Base-by-base conservation (phyloP, 2,113 vertebrate genomes). In the Apodemus speciosus region DNA sequence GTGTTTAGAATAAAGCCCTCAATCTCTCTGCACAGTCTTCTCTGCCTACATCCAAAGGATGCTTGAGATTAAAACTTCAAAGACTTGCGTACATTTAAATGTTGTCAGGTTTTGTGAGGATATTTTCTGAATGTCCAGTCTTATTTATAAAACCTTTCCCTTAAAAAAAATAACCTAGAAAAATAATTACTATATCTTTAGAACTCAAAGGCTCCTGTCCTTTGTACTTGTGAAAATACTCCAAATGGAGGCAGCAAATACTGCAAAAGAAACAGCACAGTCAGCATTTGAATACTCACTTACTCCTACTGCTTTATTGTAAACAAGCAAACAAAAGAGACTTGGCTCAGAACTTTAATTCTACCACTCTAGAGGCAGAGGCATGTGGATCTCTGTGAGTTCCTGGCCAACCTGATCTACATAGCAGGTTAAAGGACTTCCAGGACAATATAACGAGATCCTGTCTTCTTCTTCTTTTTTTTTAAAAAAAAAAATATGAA, bases 21-120 rank as follows among this genome's bases (percentile, higher is more conserved):
- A 56, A 53, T 95, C 92, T n/a, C n/a, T 94, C 90, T 94, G 89
- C 94, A 95, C 86, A 64, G 58, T 77, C 32, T 83, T 18, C 40
- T 81, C n/a, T 9, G 58, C 49, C 51, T 38, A 80, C 27, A 88
- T 53, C 76, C 16, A 21, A 1, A 20, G n/a, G 93, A 49, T 76
- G 35, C 32, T 69, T 69, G 10, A 89, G 53, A 46, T 77, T 73
- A 80, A 62, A 92, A 83, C 30, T 30, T 75, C 21, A 1, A 14
- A 15, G 88, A 68, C 51, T 66, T 95, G 53, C 71, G 20, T 43
- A 75, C 15, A 60, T 96, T 85, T 88, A 81, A 49, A n/a, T 71
- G 5, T 35, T 91, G 38, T 23, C 66, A 0, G 79, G 77, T 30
- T 66, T 75, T 72, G 21, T 76, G 40, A 68, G 6, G 83, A 49